phyloP scores from a whole-genome alignment of 2,888 invertebrate species.

The Tenthredo livida region DNA sequence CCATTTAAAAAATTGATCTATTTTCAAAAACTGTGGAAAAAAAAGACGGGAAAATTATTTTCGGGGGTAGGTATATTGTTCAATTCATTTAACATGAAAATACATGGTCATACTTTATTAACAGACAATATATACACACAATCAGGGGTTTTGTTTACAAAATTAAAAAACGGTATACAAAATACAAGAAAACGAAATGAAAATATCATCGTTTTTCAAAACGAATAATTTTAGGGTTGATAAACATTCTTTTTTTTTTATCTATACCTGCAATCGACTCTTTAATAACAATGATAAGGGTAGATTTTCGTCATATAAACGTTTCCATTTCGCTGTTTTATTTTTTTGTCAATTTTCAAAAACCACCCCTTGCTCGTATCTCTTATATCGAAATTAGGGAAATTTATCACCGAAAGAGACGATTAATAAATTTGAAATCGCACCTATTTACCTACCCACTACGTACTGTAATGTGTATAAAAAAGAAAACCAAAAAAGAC shows the following conservation, averaged over 20 bases:
- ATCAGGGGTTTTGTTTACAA: background rate
- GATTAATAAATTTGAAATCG: background rate
- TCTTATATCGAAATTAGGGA: too few species aligned
- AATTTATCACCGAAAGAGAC: background rate
- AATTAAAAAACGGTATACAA: background rate
- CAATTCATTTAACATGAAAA: too few species aligned
- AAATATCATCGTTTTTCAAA: background rate
- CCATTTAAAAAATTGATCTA: too few species aligned
- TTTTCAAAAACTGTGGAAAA: too few species aligned
- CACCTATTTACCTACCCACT: background rate
- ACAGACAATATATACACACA: too few species aligned
- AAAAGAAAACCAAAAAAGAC: background rate
- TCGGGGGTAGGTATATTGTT: too few species aligned
- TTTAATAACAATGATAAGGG: too few species aligned
- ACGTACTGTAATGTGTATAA: background rate
- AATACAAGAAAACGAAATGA: background rate
- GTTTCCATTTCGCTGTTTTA: background rate
- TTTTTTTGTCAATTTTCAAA: background rate
- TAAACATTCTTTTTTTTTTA: too few species aligned
- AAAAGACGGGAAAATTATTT: too few species aligned
- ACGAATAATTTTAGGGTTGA: background rate
- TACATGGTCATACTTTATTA: too few species aligned
- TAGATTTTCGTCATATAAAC: too few species aligned
- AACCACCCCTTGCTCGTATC: background rate
- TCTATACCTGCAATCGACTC: too few species aligned